Evolutionary conservation across 2,797 vertebrate genomes (phyloP).

Genomic region (Rousettus madagascariensis): DNA sequence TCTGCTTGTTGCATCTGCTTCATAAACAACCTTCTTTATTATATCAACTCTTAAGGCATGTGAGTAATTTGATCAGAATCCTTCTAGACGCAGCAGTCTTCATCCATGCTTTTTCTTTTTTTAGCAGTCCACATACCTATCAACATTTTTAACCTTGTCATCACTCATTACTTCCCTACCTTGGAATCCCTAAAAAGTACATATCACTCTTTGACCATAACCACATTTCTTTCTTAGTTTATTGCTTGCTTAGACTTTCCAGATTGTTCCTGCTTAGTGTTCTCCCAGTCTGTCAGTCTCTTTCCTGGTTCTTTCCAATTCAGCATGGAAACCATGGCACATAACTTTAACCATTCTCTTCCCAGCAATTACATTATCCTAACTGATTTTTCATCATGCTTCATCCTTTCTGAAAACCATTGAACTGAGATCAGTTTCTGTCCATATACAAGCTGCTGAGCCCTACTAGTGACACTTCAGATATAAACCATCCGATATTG

Average conservation of each 20-base stretch:
- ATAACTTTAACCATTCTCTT: not conserved
- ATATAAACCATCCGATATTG: not conserved
- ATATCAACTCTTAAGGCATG: not conserved
- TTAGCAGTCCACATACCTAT: not conserved
- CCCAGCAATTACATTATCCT: not conserved
- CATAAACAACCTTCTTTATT: not conserved
- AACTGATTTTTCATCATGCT: not conserved
- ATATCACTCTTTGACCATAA: not conserved
- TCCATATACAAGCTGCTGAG: not conserved
- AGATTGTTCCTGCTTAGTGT: not conserved
- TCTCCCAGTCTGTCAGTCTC: not conserved
- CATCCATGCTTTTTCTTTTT: not conserved
- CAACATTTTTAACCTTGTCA: not conserved
- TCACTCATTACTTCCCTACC: not conserved
- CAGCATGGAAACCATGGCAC: not conserved
- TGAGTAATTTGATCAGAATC: not conserved
- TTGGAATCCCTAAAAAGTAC: not conserved
- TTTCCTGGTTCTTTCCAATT: not conserved
- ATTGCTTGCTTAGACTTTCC: not conserved
- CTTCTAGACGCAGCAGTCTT: not conserved
- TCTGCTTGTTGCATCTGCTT: not conserved
- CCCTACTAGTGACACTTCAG: not conserved
- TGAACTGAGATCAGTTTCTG: not conserved
- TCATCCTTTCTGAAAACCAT: not conserved
- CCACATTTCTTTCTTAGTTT: not conserved